These are phyloP conservation scores for Strix aluco DNA, from an alignment of 2,113 vertebrate species.

Conservation along the genomic window DNA sequence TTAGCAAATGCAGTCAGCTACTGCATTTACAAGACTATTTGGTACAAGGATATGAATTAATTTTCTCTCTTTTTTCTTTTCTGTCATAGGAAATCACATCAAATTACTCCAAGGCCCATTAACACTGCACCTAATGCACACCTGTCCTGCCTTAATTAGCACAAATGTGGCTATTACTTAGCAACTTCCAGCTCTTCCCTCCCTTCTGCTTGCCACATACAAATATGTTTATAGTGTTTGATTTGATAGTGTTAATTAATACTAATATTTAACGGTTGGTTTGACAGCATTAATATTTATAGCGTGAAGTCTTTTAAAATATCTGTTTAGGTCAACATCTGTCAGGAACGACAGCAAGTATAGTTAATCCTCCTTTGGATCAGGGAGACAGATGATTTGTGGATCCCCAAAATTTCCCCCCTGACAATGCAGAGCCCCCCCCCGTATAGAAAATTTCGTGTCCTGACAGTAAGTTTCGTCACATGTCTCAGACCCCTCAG, in stretches of 20 bases:
- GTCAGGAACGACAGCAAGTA: background rate
- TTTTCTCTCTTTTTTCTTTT: background rate
- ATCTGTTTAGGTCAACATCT: background rate
- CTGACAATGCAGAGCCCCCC: background rate
- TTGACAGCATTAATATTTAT: constrained; percentile 23
- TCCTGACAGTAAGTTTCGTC: background rate
- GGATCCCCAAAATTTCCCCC: background rate
- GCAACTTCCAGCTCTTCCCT: background rate
- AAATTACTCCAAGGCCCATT: background rate
- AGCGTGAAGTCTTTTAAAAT: background rate
- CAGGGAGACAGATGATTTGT: background rate
- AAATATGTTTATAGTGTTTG: background rate
- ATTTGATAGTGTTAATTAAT: constrained; percentile 2
- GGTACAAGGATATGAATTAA: background rate
- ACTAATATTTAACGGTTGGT: background rate
- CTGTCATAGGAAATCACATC: background rate
- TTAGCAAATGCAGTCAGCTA: constrained; percentile 6
- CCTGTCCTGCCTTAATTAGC: constrained; percentile 15
- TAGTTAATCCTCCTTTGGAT: background rate
- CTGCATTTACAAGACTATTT: background rate
- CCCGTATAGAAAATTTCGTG: background rate
- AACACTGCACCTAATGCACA: background rate
- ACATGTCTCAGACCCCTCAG: background rate
- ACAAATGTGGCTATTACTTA: background rate
- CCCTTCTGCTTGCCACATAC: background rate